Conservation (phyloP, 2,797 vertebrate species). For the Arremon aurantiirostris region DNA sequence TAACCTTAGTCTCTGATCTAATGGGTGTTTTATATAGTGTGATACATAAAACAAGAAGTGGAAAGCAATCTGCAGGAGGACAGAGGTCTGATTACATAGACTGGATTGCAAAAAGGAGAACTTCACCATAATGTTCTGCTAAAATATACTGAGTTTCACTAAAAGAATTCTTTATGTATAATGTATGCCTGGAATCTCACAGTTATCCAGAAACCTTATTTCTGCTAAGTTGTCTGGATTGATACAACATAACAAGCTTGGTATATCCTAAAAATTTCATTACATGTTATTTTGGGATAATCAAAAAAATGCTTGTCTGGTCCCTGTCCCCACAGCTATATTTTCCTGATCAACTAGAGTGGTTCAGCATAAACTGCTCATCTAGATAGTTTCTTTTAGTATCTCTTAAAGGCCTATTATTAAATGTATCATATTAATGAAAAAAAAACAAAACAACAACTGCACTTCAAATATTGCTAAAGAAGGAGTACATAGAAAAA, state of each 20-base stretch:
- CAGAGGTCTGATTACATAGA: constrained; percentile 37
- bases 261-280: not conserved
- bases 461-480: not conserved
- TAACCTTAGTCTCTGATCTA: constrained; percentile 34
- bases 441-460: too few species aligned
- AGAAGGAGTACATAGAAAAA: not conserved
- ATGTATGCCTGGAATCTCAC: not conserved
- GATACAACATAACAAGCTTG: not conserved
- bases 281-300: not conserved
- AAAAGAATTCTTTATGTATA: constrained; percentile 41
- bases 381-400: not conserved
- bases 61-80: constrained; percentile 40
- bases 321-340: not conserved
- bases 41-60: constrained; percentile 42
- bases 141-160: constrained; percentile 56
- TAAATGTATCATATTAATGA: not conserved
- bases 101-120: not conserved
- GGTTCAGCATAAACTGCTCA: not conserved
- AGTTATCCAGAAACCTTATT: not conserved
- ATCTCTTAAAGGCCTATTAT: not conserved
- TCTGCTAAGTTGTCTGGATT: not conserved
- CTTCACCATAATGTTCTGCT: constrained; percentile 1
- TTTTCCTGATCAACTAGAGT: not conserved
- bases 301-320: not conserved
- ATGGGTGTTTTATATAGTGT: constrained; percentile 18